Base-by-base conservation (phyloP, 1,140 invertebrate species). In the Papilio helenus region DNA sequence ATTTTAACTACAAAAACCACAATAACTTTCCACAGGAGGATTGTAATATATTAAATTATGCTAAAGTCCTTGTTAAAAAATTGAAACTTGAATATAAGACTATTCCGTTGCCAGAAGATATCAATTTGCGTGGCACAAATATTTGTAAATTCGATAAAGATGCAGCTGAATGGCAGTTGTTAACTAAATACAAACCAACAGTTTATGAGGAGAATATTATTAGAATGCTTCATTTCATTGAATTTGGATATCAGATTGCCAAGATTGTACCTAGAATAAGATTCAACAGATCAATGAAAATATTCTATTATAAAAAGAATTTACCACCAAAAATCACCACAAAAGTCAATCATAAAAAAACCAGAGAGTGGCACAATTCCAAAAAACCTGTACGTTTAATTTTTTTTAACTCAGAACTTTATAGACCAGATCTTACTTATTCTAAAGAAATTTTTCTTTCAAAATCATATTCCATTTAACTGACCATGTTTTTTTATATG, bases 31-130 rank as follows among this genome's bases (percentile, higher is more conserved):
- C 80, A 65, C 80, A 82, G 61, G 79, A 82, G 9, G 83, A 90
- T 10, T 87, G 86, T 71, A 87, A 89, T 74, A 82, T 93, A 61
- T 81, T 94, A 46, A 79, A 87, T 23, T 89, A 90, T 86, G 87
- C 89, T 8, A 90, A 85, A 84, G 82, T 79, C 80, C 34, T 90
- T 88, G 94, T 85, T 68, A 93, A 90, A 82, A 92, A 93, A 80
- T 87, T 95, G 10, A 91, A 94, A 81, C 91, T 95, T 76, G 95
- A 95, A 46, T 95, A 95, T 49, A 95, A 95, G 76, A 95, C 90
- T 77, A 95, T 97, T 26, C 97, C 97, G 16, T 88, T 97, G 14
- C 95, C 96, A 0, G 97, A 98, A 93, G 97, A 98, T 87, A 94
- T 97, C 1, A 95, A 96, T 81, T 93, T 97, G 39, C 96, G 96